Base-by-base conservation (phyloP, 1,140 invertebrate species). In the Lordiphosa clarofinis region DNA sequence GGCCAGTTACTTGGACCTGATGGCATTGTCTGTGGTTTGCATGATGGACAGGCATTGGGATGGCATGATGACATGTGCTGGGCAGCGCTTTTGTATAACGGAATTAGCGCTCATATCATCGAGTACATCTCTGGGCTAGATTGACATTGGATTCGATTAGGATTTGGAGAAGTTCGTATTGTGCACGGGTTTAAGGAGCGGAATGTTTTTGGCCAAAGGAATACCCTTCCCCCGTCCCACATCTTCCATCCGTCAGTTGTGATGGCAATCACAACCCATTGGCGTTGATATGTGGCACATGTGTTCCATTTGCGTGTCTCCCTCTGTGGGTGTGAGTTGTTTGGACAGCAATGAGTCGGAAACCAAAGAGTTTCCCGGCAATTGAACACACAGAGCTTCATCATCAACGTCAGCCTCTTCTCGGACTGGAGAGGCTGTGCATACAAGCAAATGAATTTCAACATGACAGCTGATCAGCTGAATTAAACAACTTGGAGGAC, bases 341-440 rank as follows among this genome's bases (percentile, higher is more conserved):
- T 71, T 67, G 42, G 72, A 72, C 67, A 82, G 67, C 72, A 72
- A 42, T 61, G 52, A 72, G 56, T 58, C 60, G 71, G 61, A 58
- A 76, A 71, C 57, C 67, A 56, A 82, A 72, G 48, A 49, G 58
- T 64, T 75, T 82, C 56, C 50, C 62, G 44, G 46, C 76, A 82
- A 82, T 82, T 81, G 75, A 82, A 38, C 58, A 76, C 55, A 54
- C 21, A 21, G 21, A 21, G 31, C 61, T 63, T 48, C 36, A 56
- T 64, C 69, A 54, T n/a, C 31, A 42, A 28, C 24, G n/a, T 19
- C 28, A 52, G 24, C 38, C 12, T 56, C 38, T 55, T 4, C 21
- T 21, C 4, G 21, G 21, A 3, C 21, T 21, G 37, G 21, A 61
- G 52, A 50, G 49, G 24, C 28, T 61, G 33, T 61, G 44, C 36